Conservation (phyloP, 2,888 invertebrate genomes). For the Leptopilina syphax region DNA sequence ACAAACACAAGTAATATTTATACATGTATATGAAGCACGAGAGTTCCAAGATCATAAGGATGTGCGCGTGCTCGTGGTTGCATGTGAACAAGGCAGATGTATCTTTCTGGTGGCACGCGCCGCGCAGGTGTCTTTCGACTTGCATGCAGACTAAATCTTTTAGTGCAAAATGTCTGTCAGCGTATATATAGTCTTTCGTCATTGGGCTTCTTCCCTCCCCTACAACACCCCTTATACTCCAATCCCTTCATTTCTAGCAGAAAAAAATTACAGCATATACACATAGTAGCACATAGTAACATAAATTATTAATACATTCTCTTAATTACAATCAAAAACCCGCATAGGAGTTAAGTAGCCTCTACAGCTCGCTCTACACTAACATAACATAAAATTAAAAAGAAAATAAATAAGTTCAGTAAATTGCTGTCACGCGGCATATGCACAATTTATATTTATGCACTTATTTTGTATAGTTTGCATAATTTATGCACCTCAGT, state of each 20-base stretch:
- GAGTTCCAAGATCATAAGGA: conserved; percentile 4
- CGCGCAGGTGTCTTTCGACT: conserved; percentile 60
- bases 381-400: no score
- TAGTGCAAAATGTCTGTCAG: conserved; percentile 56
- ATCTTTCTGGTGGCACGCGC: conserved; percentile 66
- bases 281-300: no score
- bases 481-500: background rate
- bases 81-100: conserved; percentile 63
- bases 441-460: background rate
- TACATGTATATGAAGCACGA: background rate
- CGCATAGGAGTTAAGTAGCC: no score
- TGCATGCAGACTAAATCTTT: conserved; percentile 67
- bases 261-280: no score
- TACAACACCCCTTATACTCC: no score
- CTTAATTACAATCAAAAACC: no score
- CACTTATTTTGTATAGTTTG: background rate
- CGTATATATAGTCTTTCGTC: conserved; percentile 1
- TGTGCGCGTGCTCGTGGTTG: conserved; percentile 41
- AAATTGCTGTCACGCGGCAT: background rate
- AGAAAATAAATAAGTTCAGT: no score
- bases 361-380: no score
- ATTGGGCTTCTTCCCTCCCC: background rate
- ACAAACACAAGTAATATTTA: background rate
- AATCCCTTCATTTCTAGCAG: no score
- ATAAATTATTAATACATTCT: no score